Evolutionary conservation across 1,140 invertebrate genomes (phyloP).

Genomic region (Macrosteles quadrilineatus): DNA sequence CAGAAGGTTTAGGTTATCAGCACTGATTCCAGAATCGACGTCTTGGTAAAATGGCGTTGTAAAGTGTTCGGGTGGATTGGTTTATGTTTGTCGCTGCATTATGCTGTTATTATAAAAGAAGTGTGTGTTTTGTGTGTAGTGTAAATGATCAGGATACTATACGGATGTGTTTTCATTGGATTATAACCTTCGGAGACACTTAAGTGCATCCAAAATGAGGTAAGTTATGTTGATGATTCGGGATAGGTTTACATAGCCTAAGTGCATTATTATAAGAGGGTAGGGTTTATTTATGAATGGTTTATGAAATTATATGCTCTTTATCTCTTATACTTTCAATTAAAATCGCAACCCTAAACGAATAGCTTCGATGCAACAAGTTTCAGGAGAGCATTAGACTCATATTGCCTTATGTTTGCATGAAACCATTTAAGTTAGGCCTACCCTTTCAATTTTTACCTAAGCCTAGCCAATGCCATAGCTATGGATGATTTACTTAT

Average conservation of each 20-base stretch:
- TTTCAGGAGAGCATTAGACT: too few species aligned
- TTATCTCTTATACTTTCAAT: too few species aligned
- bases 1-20: neutral
- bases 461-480: too few species aligned
- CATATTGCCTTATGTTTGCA: too few species aligned
- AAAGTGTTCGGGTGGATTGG: neutral
- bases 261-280: too few species aligned
- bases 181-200: neutral
- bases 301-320: too few species aligned
- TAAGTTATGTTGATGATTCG: neutral
- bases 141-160: neutral
- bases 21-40: slow-evolving; percentile 4
- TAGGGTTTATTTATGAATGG: too few species aligned
- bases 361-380: too few species aligned
- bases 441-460: too few species aligned
- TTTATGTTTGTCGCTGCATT: neutral
- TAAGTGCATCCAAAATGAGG: slow-evolving; percentile 9
- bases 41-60: slow-evolving; percentile 14
- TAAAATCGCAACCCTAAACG: too few species aligned
- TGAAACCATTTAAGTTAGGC: too few species aligned
- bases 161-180: neutral
- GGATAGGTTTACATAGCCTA: neutral
- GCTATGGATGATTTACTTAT: too few species aligned
- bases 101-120: slow-evolving; percentile 6
- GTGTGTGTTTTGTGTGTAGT: neutral